Percentiles rank a stretch among this genome's conserved stretches.
Evolutionary conservation across 2,888 invertebrate species (phyloP).

Genomic region (Ligdia adustata): DNA sequence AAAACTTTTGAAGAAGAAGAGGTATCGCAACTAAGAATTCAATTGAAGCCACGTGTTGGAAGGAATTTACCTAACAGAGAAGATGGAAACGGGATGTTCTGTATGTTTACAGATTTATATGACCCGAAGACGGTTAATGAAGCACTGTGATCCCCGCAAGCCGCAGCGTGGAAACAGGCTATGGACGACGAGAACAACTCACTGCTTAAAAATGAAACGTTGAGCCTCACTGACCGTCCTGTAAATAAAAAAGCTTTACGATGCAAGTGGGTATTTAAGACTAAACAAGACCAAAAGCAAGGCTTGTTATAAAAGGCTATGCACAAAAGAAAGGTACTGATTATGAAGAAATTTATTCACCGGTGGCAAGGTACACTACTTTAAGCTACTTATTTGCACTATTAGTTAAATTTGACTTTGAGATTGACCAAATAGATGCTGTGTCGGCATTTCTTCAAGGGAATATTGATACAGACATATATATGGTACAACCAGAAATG

Average conservation of each 20-base stretch:
- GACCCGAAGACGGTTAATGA: too few species aligned
- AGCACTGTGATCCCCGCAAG: too few species aligned
- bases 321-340: constrained; percentile 34
- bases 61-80: neutral
- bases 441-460: constrained; percentile 38
- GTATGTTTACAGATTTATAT: too few species aligned
- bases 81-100: too few species aligned
- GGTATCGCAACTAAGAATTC: neutral
- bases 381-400: constrained; percentile 7
- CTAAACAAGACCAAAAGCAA: constrained; percentile 18
- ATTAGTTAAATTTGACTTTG: constrained; percentile 28
- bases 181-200: too few species aligned
- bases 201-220: too few species aligned
- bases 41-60: neutral
- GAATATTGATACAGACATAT: constrained; percentile 37
- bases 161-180: too few species aligned
- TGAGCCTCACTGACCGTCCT: too few species aligned
- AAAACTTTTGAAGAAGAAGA: too few species aligned
- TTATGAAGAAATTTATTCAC: constrained; percentile 32
- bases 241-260: constrained; percentile 13
- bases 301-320: constrained; percentile 23
- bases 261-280: constrained; percentile 26
- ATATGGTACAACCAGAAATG: constrained; percentile 35
- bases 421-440: constrained; percentile 37
- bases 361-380: constrained; percentile 30